These are phyloP conservation scores for Origma solitaria DNA, from an alignment of 2,113 vertebrate genomes.

Conservation along the genomic window DNA sequence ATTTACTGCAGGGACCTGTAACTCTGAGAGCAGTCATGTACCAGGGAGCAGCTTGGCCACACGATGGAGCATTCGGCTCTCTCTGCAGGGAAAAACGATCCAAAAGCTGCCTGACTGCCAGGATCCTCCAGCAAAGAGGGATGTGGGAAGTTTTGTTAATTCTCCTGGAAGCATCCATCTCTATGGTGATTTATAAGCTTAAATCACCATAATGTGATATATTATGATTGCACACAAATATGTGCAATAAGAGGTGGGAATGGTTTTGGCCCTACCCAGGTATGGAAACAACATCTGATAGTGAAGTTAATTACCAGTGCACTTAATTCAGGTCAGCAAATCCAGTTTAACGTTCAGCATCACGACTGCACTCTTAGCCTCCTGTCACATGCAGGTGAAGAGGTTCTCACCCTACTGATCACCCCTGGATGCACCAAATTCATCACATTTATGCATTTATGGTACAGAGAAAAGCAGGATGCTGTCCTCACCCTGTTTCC, in stretches of 20 bases:
- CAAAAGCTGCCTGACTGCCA: not conserved
- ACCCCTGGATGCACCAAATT: too few relatives aligned
- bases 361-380: not conserved
- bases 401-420: not conserved
- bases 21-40: rapidly evolving
- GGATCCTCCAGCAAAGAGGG: not conserved
- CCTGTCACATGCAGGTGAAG: not conserved
- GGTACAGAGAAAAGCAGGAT: not conserved
- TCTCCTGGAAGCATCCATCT: not conserved
- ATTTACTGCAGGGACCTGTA: rapidly evolving
- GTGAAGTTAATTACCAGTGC: not conserved
- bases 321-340: not conserved
- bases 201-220: too few relatives aligned
- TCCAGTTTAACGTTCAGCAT: not conserved
- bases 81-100: not conserved
- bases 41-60: not conserved
- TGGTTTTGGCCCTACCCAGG: not conserved
- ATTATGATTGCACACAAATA: too few relatives aligned
- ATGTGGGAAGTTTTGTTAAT: rapidly evolving
- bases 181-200: not conserved
- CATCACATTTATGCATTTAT: rapidly evolving
- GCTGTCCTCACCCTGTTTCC: not conserved
- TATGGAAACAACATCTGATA: not conserved
- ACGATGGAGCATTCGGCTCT: conserved; percentile 12
- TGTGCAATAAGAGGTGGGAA: not conserved